phyloP scores from a whole-genome alignment of 2,888 invertebrate genomes.

The Pelosia muscerda region DNA sequence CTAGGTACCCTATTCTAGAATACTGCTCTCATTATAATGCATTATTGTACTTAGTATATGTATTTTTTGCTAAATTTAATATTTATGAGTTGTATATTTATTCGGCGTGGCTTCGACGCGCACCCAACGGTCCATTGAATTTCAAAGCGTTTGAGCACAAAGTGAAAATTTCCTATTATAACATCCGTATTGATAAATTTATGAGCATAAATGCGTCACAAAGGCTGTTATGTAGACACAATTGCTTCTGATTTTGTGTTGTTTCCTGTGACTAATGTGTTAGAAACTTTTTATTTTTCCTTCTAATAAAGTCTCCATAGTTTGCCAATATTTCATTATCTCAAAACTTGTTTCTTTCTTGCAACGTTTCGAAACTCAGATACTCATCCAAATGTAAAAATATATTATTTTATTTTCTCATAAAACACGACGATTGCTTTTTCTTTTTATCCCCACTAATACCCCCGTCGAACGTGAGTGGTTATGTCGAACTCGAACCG shows the following conservation, averaged over 20 bases:
- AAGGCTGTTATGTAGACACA: constrained; percentile 41
- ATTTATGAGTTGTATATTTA: constrained; percentile 59
- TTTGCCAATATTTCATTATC: neutral
- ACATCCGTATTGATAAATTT: constrained; percentile 54
- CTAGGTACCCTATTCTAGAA: neutral
- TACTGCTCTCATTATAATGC: constrained; percentile 20
- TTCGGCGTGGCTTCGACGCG: constrained; percentile 46
- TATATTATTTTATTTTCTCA: constrained; percentile 29
- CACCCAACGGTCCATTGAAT: constrained; percentile 60
- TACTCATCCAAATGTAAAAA: constrained; percentile 22
- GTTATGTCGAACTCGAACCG: no score
- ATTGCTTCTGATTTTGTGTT: constrained; percentile 40
- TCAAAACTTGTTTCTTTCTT: neutral
- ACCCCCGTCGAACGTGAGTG: no score
- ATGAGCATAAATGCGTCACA: constrained; percentile 49
- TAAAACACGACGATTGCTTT: constrained; percentile 11
- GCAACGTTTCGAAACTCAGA: constrained; percentile 20
- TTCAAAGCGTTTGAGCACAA: constrained; percentile 62
- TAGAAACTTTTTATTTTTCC: constrained; percentile 4
- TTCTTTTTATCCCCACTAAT: no score
- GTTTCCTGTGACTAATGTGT: constrained; percentile 9
- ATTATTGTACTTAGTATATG: constrained; percentile 30
- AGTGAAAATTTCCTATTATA: constrained; percentile 61
- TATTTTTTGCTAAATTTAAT: constrained; percentile 50
- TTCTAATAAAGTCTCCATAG: neutral